A percentile compares a stretch with the other conserved stretches of the same genome.
These are phyloP conservation scores for Oeneis ivallda DNA, from an alignment of 2,888 invertebrate genomes.

Conservation along the genomic window DNA sequence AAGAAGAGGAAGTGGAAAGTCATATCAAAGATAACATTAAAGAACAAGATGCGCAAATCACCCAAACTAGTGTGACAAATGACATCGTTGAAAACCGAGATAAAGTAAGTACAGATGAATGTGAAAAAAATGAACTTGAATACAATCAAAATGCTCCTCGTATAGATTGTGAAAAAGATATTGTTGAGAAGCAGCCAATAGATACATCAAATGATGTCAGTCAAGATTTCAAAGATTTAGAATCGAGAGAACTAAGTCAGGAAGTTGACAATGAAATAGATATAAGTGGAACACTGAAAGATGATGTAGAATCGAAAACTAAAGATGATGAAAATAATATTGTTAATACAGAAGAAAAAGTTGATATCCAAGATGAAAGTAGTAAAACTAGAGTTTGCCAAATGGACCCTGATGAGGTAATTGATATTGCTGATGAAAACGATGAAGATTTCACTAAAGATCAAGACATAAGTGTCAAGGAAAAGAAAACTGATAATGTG, in stretches of 20 bases:
- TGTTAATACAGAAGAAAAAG: neutral
- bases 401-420: constrained; percentile 30
- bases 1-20: neutral
- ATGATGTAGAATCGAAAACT: constrained; percentile 22
- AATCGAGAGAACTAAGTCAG: constrained; percentile 9
- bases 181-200: too few species aligned
- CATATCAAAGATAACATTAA: neutral
- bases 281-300: neutral
- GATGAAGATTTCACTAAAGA: constrained; percentile 17
- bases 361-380: neutral
- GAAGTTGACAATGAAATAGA: constrained; percentile 21
- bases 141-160: neutral
- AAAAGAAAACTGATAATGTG: constrained; percentile 12
- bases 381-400: constrained; percentile 17
- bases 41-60: neutral
- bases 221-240: neutral
- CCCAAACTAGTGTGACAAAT: neutral
- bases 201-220: neutral
- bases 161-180: neutral
- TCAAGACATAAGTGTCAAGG: constrained; percentile 11
- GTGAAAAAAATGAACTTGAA: neutral
- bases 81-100: neutral
- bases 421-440: constrained; percentile 36
- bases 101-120: neutral
- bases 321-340: constrained; percentile 1